Base-by-base conservation (phyloP, 2,113 vertebrate genomes). In the Vidua chalybeata region DNA sequence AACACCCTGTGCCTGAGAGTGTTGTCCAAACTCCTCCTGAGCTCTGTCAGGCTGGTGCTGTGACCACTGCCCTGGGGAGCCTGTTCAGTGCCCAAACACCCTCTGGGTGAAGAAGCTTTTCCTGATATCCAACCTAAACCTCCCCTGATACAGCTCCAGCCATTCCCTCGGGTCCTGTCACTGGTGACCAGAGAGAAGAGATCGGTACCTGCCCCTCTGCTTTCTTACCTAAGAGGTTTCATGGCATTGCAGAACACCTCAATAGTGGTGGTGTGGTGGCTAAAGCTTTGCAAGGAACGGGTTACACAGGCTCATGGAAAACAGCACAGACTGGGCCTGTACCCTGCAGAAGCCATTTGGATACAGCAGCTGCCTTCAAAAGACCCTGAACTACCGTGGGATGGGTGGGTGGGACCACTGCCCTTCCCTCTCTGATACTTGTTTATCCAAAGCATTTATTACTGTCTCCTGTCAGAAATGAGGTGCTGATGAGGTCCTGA, bases 231-330 rank as follows among this genome's bases (percentile, higher is more conserved):
- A 14, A 26, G 37, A 54, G 24, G 27, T 30, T 27, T 59, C 28
- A 10, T 3, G 31, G 51, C 30, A 15, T 1, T 39, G 45, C 52
- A 63, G 69, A 46, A 14, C 7, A 2, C 35, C 37, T 80, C 2
- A 0, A 17, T 20, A 3, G 22, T 24, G 49, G 8, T 49, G n/a
- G 1, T 5, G 13, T 31, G 49, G 35, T n/a, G 49, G 45, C 30
- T 52, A 48, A 72, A 82, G 19, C 46, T 79, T 52, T 24, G 63
- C 27, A 39, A 72, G 30, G n/a, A 6, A 5, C 14, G 28, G 37
- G 10, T 78, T 82, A 14, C 84, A 69, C 41, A 81, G 55, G 21
- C 35, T 27, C 15, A 11, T 51, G 56, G 62, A 62, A 59, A 92
- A 21, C 26, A 55, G 88, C 41, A 41, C 56, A 54, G 20, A 43